Evolutionary conservation across 2,888 invertebrate genomes (phyloP).

Genomic region (Drosophila robusta): DNA sequence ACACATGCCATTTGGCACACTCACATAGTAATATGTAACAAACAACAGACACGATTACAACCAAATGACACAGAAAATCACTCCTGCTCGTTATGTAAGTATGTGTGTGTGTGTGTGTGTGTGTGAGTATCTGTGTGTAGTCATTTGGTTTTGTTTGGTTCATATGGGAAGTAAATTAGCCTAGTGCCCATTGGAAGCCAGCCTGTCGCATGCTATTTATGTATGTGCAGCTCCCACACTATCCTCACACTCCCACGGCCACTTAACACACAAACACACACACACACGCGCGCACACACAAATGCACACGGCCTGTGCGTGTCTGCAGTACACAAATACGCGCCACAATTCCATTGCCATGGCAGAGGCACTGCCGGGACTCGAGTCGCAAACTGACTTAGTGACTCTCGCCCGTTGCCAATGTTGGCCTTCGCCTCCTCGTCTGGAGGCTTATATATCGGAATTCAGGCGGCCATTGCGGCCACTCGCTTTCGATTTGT

Average conservation of each 20-base stretch:
- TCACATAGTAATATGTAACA: conserved; percentile 80
- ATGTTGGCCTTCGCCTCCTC: neutral
- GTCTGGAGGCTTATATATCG: conserved; percentile 61
- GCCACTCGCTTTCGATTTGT: conserved; percentile 72
- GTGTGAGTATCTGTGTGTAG: conserved; percentile 21
- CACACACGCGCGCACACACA: neutral
- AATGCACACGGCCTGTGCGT: conserved; percentile 51
- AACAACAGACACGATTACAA: conserved; percentile 83
- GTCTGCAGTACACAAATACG: conserved; percentile 70
- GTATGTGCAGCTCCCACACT: conserved; percentile 22
- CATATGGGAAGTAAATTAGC: conserved; percentile 77
- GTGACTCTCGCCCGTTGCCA: conserved; percentile 44
- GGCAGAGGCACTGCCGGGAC: conserved; percentile 31
- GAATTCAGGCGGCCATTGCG: conserved; percentile 69
- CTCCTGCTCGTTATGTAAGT: conserved; percentile 65
- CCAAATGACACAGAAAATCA: conserved; percentile 81
- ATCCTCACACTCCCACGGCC: neutral
- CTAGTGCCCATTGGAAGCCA: conserved; percentile 54
- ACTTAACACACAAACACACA: neutral
- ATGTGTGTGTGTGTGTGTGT: conserved; percentile 31
- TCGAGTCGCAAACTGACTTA: conserved; percentile 51
- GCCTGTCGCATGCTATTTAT: conserved; percentile 58
- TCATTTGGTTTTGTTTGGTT: conserved; percentile 56
- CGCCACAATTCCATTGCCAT: conserved; percentile 68
- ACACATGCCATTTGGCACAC: conserved; percentile 46